Evolutionary conservation across 2,113 vertebrate species (phyloP).

Genomic region (Clupea harengus): DNA sequence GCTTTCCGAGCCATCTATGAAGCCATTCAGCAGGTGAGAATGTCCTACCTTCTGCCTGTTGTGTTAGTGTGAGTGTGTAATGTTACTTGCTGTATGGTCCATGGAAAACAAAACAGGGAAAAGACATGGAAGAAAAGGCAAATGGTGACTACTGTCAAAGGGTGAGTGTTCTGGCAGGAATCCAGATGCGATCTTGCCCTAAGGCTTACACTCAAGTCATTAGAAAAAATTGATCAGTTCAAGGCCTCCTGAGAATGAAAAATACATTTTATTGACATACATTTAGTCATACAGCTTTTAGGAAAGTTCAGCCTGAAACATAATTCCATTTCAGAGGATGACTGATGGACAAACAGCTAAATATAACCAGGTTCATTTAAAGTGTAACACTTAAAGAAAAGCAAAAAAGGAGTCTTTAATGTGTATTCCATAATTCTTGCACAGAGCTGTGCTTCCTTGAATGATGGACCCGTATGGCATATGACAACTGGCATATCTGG

Average conservation of each 20-base stretch:
- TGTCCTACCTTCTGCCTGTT: background rate
- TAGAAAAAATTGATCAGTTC: slow-evolving; percentile 6
- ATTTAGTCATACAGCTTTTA: background rate
- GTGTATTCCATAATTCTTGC: background rate
- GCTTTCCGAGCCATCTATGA: slow-evolving; percentile 91
- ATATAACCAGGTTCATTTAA: background rate
- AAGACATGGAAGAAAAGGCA: background rate
- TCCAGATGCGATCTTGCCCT: background rate
- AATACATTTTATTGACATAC: background rate
- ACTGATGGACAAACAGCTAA: background rate
- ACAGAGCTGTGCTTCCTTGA: background rate
- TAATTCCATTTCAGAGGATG: background rate
- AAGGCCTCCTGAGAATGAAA: background rate
- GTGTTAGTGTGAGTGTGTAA: background rate
- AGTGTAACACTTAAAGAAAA: background rate
- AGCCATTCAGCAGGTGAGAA: slow-evolving; percentile 83
- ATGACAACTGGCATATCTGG: background rate
- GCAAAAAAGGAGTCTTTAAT: background rate
- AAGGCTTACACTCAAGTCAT: background rate
- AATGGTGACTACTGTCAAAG: background rate
- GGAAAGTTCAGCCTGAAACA: background rate
- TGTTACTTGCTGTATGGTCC: background rate
- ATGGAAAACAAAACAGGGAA: background rate
- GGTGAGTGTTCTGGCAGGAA: background rate
- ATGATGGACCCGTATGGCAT: background rate